Conservation (phyloP, 1,140 invertebrate genomes). For the Panagrolaimus sp. region DNA sequence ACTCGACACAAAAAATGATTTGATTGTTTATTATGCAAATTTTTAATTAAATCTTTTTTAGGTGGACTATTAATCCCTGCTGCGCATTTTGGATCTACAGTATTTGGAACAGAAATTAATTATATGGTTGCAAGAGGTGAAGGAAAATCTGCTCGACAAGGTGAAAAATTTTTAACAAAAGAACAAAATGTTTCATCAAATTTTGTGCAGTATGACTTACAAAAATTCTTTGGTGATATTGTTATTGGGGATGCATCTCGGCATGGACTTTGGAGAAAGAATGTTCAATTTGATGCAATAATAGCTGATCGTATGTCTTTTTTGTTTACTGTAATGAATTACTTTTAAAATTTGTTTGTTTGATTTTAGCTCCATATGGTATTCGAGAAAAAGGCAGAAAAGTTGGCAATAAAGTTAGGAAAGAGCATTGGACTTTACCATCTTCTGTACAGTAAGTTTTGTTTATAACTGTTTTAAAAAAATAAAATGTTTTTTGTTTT, state of each 20-base stretch:
- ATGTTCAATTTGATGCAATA: constrained; percentile 51
- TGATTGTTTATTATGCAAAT: neutral
- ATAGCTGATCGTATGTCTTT: constrained; percentile 61
- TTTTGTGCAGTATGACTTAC: constrained; percentile 60
- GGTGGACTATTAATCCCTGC: constrained; percentile 61
- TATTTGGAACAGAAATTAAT: constrained; percentile 62
- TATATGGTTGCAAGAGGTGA: constrained; percentile 58
- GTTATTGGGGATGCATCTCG: constrained; percentile 61
- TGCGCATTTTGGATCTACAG: constrained; percentile 60
- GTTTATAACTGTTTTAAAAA: constrained; percentile 14
- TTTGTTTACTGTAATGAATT: neutral
- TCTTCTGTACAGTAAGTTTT: constrained; percentile 21
- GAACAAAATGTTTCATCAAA: constrained; percentile 61
- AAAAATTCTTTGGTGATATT: constrained; percentile 58
- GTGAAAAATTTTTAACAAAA: constrained; percentile 52
- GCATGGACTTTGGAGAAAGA: constrained; percentile 58
- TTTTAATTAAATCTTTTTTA: constrained; percentile 27
- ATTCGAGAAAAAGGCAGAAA: constrained; percentile 59
- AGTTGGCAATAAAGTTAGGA: constrained; percentile 39
- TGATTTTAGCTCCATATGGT: constrained; percentile 63
- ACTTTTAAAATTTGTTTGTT: constrained; percentile 1
- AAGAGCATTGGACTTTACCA: constrained; percentile 30
- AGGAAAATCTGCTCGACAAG: constrained; percentile 60
- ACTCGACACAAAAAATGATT: too few species aligned
- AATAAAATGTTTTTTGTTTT: constrained; percentile 30